A percentile compares a stretch with the other conserved stretches of the same genome.
Evolutionary conservation across 2,113 vertebrate genomes (phyloP).

Genomic region (Lepus timidus): DNA sequence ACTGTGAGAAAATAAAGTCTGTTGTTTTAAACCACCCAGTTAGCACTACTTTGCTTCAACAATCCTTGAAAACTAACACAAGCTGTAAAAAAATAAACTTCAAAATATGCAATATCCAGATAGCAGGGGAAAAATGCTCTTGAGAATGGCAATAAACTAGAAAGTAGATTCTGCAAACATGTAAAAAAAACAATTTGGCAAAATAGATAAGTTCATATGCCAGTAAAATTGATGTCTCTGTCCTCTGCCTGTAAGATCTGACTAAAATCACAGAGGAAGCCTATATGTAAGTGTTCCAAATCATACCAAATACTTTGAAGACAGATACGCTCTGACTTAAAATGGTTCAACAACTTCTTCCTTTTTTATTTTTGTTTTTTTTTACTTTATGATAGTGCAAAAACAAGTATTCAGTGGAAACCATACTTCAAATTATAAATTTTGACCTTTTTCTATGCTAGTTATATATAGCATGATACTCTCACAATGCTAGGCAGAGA

Average conservation of each 20-base stretch:
- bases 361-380: neutral
- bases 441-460: neutral
- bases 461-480: neutral
- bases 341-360: neutral
- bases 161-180: slow-evolving; percentile 8
- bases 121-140: neutral
- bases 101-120: neutral
- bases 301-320: neutral
- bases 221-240: neutral
- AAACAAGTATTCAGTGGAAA: neutral
- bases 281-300: neutral
- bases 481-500: neutral
- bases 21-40: neutral
- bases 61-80: neutral
- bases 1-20: neutral
- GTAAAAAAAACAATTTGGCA: neutral
- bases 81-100: neutral
- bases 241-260: neutral
- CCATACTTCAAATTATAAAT: neutral
- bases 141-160: slow-evolving; percentile 35
- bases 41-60: neutral
- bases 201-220: neutral
- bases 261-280: slow-evolving; percentile 45
- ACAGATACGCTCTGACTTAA: accelerated
- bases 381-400: neutral